Conservation (phyloP, 2,113 vertebrate genomes). For the Microtus pennsylvanicus region DNA sequence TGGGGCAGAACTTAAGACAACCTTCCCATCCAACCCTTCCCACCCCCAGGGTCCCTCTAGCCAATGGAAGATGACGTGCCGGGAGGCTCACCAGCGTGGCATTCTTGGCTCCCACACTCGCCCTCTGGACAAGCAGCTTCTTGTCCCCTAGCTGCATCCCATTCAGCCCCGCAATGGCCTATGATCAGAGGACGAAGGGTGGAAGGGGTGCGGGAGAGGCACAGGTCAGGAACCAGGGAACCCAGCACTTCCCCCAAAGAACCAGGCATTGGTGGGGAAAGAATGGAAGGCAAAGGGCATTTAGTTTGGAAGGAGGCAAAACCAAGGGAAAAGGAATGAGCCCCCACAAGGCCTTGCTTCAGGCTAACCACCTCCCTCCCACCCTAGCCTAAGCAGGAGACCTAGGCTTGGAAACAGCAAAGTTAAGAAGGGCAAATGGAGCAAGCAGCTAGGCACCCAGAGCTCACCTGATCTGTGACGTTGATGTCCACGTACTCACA, state of each 20-base stretch:
- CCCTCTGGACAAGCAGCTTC: conserved; percentile 95
- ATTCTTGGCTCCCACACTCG: conserved; percentile 96
- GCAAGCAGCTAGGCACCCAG: neutral
- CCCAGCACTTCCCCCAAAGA: conserved; percentile 38
- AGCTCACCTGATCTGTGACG: conserved; percentile 93
- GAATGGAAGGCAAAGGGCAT: neutral
- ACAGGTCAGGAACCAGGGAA: conserved; percentile 44
- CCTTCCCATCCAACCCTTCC: conserved; percentile 34
- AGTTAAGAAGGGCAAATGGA: neutral
- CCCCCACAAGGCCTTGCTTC: neutral
- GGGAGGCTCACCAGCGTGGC: conserved; percentile 91
- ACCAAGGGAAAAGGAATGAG: neutral
- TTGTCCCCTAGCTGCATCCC: conserved; percentile 97
- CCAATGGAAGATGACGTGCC: conserved; percentile 83
- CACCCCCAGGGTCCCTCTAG: conserved; percentile 56
- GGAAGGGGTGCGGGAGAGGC: neutral
- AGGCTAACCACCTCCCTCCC: neutral
- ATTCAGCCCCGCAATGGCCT: conserved; percentile 95
- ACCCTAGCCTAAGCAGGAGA: neutral
- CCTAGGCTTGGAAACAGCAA: neutral
- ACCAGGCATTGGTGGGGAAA: neutral
- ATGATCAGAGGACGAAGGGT: conserved; percentile 39
- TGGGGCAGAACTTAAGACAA: neutral
- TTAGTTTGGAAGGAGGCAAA: neutral
- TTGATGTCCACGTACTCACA: conserved; percentile 97